A percentile compares a stretch with the other conserved stretches of the same genome.
Conservation (phyloP, 2,888 invertebrate genomes). For the Apamea crenata region DNA sequence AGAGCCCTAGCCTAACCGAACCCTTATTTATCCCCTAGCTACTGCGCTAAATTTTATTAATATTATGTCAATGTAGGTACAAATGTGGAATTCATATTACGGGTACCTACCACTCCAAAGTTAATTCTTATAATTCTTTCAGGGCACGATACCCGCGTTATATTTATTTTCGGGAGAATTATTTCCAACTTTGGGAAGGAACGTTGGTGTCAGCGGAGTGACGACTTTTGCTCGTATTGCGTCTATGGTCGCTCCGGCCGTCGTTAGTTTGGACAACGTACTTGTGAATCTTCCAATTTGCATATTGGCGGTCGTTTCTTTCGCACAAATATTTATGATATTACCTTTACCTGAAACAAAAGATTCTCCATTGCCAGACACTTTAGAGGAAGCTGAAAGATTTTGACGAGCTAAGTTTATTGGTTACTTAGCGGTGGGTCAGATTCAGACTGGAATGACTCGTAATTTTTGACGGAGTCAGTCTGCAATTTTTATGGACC, state of each 20-base stretch:
- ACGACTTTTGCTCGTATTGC: constrained; percentile 94
- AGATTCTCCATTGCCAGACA: constrained; percentile 87
- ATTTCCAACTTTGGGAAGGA: constrained; percentile 94
- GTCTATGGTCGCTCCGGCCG: constrained; percentile 91
- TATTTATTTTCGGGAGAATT: constrained; percentile 95
- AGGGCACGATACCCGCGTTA: constrained; percentile 90
- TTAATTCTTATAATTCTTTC: constrained; percentile 59
- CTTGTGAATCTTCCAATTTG: constrained; percentile 78
- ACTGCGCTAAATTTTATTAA: not conserved
- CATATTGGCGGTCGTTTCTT: constrained; percentile 77
- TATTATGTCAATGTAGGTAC: not conserved
- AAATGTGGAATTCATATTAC: not conserved
- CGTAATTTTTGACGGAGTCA: not conserved
- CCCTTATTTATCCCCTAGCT: not conserved
- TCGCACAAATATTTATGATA: constrained; percentile 79
- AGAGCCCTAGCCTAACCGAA: not conserved
- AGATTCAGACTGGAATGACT: not conserved
- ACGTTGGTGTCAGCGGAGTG: constrained; percentile 93
- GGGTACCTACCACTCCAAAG: not conserved
- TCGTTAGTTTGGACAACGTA: constrained; percentile 78
- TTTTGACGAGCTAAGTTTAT: constrained; percentile 23
- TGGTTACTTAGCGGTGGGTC: not conserved
- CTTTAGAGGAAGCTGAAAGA: constrained; percentile 84
- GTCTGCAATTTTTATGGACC: not conserved
- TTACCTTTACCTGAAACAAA: constrained; percentile 87